Evolutionary conservation across 2,888 invertebrate genomes (phyloP), one percentile per base, ranked within the genome.

Genomic region (Sycophila texana): DNA sequence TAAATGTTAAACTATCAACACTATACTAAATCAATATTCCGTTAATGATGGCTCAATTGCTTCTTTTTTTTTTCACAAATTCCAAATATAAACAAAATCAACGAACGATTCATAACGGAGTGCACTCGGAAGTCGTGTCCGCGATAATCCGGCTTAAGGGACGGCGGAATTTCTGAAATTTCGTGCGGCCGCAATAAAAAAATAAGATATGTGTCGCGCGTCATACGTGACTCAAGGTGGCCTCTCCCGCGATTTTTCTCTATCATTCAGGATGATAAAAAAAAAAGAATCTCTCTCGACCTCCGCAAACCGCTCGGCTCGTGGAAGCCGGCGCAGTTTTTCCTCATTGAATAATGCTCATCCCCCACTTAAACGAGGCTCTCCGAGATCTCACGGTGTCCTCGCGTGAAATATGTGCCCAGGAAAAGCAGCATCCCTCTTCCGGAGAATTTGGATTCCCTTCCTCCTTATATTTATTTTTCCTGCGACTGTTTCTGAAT

Each of bases 261-360:
- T 67, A 72, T 74, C 74, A 74, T 47, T 58, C 18, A 13, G 20
- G 55, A 65, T 13, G 57, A 60, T 61, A 65, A 67, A 74, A 72
- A 77, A 68, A 73, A 72, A 18, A 47, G n/a, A n/a, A 10, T 39
- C 20, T 4, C 39, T 39, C 63, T 47, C 39, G 13, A 39, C 39
- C 39, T 39, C 18, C 39, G 16, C 67, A 55, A 53, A 58, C 51
- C 49, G 63, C 67, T 60, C 53, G 55, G 20, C 53, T 30, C 16
- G 22, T 18, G 76, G 58, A 66, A 39, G 63, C 39, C n/a, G 47
- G 26, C 20, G 73, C 65, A 51, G 70, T 30, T 68, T 26, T 79
- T 20, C 58, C 49, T 76, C 76, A 76, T 71, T 75, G 71, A 79
- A 75, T 72, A 79, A 74, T 74, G 66, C 14, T 65, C 74, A 47